phyloP scores from a whole-genome alignment of 1,140 invertebrate genomes.

The Pemphigus obesinymphae region DNA sequence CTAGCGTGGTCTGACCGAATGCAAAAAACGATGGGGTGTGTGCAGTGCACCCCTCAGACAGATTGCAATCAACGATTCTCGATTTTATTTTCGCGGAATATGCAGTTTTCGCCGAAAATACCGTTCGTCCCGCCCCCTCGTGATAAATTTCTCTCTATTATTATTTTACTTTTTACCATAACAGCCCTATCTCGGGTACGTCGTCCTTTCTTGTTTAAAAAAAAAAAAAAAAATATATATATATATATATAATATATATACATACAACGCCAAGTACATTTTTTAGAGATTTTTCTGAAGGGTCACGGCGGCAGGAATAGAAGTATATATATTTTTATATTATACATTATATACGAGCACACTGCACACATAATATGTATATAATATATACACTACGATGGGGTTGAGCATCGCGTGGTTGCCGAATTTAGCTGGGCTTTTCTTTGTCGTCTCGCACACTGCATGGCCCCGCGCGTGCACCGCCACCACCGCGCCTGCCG shows the following conservation, averaged over 20 bases:
- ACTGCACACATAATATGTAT: too few relatives aligned
- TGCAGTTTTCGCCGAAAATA: neutral
- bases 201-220: neutral
- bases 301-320: neutral
- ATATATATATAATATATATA: neutral
- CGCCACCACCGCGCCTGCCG: constrained; percentile 45
- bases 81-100: neutral
- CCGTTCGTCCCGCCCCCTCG: neutral
- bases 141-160: neutral
- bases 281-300: constrained; percentile 4
- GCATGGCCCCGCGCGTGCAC: constrained; percentile 47
- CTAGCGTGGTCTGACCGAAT: neutral
- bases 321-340: neutral
- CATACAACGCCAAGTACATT: neutral
- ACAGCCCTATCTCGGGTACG: neutral
- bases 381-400: neutral
- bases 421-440: constrained; percentile 38
- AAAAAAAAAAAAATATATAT: neutral
- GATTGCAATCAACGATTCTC: neutral
- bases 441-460: constrained; percentile 43
- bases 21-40: neutral
- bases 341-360: too few relatives aligned
- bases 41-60: too few relatives aligned
- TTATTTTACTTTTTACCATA: neutral
- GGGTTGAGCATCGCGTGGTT: constrained; percentile 22